phyloP scores from a whole-genome alignment of 2,797 vertebrate genomes.

The Anas flavirostris region DNA sequence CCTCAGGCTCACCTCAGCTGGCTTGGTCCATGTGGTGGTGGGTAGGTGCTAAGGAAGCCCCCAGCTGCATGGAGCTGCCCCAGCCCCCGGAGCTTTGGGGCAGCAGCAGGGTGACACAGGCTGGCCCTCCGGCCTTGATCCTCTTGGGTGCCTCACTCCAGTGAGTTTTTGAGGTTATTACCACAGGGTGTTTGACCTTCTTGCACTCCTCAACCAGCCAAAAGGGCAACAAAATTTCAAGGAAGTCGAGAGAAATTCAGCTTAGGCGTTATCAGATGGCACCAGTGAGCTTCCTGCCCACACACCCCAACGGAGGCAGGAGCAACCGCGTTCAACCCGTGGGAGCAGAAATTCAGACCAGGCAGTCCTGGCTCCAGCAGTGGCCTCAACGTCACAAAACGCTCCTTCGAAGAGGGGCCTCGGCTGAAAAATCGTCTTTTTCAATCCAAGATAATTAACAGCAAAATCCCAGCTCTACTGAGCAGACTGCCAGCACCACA shows the following conservation, averaged over 20 bases:
- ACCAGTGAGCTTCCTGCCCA: neutral
- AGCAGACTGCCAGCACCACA: neutral
- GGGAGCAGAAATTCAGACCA: neutral
- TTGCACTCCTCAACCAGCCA: neutral
- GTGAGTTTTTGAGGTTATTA: neutral
- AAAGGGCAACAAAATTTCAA: neutral
- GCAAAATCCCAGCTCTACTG: neutral
- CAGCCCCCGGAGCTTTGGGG: fast-evolving
- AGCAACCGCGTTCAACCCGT: fast-evolving
- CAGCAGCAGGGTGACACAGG: fast-evolving
- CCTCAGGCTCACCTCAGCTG: neutral
- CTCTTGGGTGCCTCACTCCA: neutral
- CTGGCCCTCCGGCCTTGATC: fast-evolving
- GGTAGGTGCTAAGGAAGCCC: neutral
- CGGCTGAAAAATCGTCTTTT: neutral
- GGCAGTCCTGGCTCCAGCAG: neutral
- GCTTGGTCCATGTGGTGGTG: neutral
- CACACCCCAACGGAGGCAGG: neutral
- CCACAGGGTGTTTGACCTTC: fast-evolving
- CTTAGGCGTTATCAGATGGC: neutral
- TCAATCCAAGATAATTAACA: neutral
- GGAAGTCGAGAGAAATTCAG: neutral
- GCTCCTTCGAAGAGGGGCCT: neutral
- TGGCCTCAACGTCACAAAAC: neutral
- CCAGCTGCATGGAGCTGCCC: neutral